phyloP scores from a whole-genome alignment of 2,797 vertebrate genomes.

The Caiman crocodilus region DNA sequence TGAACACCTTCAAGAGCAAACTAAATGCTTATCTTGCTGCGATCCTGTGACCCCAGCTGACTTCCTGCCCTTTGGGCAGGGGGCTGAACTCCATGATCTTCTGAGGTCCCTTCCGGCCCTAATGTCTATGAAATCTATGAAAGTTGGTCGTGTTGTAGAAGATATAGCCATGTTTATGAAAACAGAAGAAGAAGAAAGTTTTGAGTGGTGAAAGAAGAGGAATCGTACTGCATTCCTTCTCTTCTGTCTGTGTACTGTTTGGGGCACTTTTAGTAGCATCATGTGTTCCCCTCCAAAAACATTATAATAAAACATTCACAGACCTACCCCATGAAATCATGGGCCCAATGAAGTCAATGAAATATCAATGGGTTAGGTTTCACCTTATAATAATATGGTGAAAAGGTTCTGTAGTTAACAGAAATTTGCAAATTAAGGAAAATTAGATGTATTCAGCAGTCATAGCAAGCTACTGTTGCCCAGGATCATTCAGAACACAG shows the following conservation, averaged over 20 bases:
- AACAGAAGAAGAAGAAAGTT: neutral
- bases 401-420: slow-evolving; percentile 13
- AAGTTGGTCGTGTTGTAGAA: neutral
- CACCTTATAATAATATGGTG: neutral
- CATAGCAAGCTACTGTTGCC: neutral
- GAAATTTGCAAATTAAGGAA: neutral
- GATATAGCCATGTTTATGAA: neutral
- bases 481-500: slow-evolving; percentile 17
- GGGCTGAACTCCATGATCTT: too few species aligned
- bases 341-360: neutral
- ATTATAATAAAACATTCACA: neutral
- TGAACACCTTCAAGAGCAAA: too few species aligned
- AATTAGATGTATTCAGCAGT: slow-evolving; percentile 24
- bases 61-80: too few species aligned
- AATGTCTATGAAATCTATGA: too few species aligned
- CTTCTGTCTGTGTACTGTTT: neutral
- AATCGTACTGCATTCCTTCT: neutral
- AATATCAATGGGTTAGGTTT: neutral
- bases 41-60: too few species aligned
- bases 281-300: neutral
- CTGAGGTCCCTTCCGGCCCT: too few species aligned
- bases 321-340: neutral
- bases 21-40: too few species aligned
- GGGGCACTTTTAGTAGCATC: neutral
- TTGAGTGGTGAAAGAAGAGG: neutral